Evolutionary conservation across 2,888 invertebrate species (phyloP).

Genomic region (Chloroclysta siterata): DNA sequence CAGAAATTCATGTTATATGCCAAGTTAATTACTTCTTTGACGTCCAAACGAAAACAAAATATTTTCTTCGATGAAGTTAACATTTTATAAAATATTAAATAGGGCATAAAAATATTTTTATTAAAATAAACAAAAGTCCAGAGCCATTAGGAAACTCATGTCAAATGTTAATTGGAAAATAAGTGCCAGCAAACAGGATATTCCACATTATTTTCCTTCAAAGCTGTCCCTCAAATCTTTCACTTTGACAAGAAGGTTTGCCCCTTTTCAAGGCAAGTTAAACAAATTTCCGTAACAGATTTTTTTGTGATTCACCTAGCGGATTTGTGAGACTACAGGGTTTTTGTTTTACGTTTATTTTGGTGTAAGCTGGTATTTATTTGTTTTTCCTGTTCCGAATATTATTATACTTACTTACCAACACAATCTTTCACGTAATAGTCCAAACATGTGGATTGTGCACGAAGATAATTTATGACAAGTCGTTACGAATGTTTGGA

Average conservation of each 20-base stretch:
- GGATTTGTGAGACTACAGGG: constrained; percentile 76
- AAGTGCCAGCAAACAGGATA: constrained; percentile 68
- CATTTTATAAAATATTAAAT: constrained; percentile 17
- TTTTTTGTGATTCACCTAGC: constrained; percentile 72
- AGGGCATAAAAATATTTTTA: constrained; percentile 33
- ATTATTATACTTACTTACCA: constrained; percentile 32
- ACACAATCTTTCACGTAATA: neutral
- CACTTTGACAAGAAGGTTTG: constrained; percentile 65
- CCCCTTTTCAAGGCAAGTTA: constrained; percentile 77
- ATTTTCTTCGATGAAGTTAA: constrained; percentile 10
- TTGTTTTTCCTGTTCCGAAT: constrained; percentile 35
- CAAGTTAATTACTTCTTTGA: neutral
- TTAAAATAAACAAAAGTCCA: constrained; percentile 20
- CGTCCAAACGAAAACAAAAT: neutral
- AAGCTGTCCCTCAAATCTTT: constrained; percentile 70
- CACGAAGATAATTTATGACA: neutral
- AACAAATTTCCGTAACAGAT: constrained; percentile 80
- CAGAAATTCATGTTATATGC: no score
- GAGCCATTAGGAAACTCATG: constrained; percentile 44
- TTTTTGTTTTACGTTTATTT: constrained; percentile 71
- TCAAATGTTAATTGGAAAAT: constrained; percentile 70
- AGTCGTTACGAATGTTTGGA: no score
- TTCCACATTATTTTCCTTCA: constrained; percentile 60
- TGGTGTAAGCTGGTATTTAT: constrained; percentile 46
- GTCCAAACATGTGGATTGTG: neutral